These are phyloP conservation scores for Drosophila algonquin DNA, from an alignment of 2,888 invertebrate genomes.

Conservation along the genomic window DNA sequence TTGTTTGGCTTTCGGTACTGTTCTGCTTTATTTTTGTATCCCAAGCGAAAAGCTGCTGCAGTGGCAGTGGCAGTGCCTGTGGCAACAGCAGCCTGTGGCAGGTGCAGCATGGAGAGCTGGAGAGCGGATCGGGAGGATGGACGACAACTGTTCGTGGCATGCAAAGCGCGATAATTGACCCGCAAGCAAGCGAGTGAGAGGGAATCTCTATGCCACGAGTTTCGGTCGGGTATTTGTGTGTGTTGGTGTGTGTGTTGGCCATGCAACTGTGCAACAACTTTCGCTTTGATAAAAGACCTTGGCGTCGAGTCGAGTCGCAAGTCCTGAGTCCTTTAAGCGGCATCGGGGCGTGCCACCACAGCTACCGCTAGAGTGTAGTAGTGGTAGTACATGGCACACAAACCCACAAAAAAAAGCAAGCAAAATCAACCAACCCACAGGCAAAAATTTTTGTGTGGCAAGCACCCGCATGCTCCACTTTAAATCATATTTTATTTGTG, in stretches of 20 bases:
- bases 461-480: slow-evolving; percentile 40
- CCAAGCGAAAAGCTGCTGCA: slow-evolving; percentile 17
- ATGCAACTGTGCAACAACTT: slow-evolving; percentile 78
- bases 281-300: slow-evolving; percentile 78
- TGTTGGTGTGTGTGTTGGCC: slow-evolving; percentile 42
- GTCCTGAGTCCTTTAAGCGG: slow-evolving; percentile 61
- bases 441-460: slow-evolving; percentile 3
- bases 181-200: slow-evolving; percentile 55
- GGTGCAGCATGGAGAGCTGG: slow-evolving; percentile 1
- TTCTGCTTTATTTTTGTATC: slow-evolving; percentile 23
- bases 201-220: slow-evolving; percentile 24
- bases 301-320: slow-evolving; percentile 67
- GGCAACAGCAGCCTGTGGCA: slow-evolving; percentile 3
- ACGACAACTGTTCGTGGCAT: slow-evolving; percentile 64
- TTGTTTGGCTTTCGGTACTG: slow-evolving; percentile 65
- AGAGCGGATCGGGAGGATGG: slow-evolving; percentile 21
- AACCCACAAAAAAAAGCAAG: slow-evolving; percentile 33
- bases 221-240: slow-evolving; percentile 10
- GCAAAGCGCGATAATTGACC: slow-evolving; percentile 76
- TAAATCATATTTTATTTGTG: slow-evolving; percentile 18
- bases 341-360: slow-evolving; percentile 61
- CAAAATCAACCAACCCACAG: slow-evolving; percentile 1
- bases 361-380: not conserved
- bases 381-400: slow-evolving; percentile 27
- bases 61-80: not conserved